Base-by-base conservation (phyloP, 2,888 invertebrate genomes). In the Neuroscelio doddi region DNA sequence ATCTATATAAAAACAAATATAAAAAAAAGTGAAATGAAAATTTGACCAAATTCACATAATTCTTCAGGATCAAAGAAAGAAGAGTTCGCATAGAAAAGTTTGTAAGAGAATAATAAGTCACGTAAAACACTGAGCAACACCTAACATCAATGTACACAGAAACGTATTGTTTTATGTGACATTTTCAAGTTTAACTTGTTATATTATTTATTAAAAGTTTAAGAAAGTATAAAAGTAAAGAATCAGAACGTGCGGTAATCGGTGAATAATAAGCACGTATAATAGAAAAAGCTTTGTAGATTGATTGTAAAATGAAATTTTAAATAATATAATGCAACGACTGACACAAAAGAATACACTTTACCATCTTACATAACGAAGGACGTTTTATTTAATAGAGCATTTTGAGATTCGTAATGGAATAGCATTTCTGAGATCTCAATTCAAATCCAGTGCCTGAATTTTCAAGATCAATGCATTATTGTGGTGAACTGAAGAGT, bases 121-220 rank as follows among this genome's bases (percentile, higher is more conserved):
- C 61, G 53, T 58, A 64, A 66, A 70, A 70, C 68, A 70, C 56
- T 49, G 50, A 70, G 64, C 64, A 70, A 67, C 70, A 68, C 66
- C 57, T 41, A 68, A 70, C 68, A 70, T 47, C 67, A 62, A 70
- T 34, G 51, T 59, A 58, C 58, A 64, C 58, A 53, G 45, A 53
- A 64, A 63, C 52, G 49, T 58, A 42, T 58, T 51, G 64, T 45
- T 53, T 64, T 36, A 41, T 63, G 53, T 64, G 47, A 44, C 8
- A 39, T 44, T 32, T 21, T 38, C 17, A 3, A 52, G 21, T 47
- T 39, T 16, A 17, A 12, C 9, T 10, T 32, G 17, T 34, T 32
- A 9, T 9, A 46, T 42, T 24, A 41, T n/a, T 47, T 55, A 24
- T 27, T 34, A 30, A 46, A 10, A 57, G 16, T 29, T 56, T 17